phyloP scores from a whole-genome alignment of 2,797 vertebrate species.

The Kryptopterus vitreolus region DNA sequence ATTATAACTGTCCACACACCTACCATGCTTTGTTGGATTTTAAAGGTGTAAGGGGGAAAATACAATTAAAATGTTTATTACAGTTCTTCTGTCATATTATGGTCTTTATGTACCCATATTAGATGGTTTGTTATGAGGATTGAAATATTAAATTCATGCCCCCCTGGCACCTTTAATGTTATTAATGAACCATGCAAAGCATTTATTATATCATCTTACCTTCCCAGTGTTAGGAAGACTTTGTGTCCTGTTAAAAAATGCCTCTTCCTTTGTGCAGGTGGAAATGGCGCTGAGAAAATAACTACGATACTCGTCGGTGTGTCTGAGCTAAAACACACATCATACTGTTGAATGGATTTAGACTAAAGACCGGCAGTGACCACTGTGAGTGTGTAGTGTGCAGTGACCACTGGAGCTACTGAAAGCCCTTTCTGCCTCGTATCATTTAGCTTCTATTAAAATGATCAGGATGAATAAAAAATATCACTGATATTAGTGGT shows the following conservation, averaged over 20 bases:
- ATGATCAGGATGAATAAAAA: too few relatives aligned
- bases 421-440: too few relatives aligned
- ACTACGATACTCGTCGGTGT: constrained; percentile 20
- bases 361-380: too few relatives aligned
- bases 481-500: too few relatives aligned
- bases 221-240: constrained; percentile 17
- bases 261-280: constrained; percentile 4
- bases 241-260: constrained; percentile 20
- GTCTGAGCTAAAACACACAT: constrained; percentile 35
- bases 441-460: too few relatives aligned
- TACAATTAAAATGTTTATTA: not conserved
- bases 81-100: not conserved
- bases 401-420: constrained; percentile 39
- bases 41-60: constrained; percentile 35
- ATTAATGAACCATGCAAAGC: constrained; percentile 16
- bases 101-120: not conserved
- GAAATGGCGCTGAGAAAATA: constrained; percentile 37
- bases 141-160: not conserved
- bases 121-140: not conserved
- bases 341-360: constrained; percentile 13
- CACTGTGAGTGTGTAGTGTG: too few relatives aligned
- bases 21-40: constrained; percentile 1
- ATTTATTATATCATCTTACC: constrained; percentile 20
- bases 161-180: constrained; percentile 33
- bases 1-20: not conserved